phyloP scores from a whole-genome alignment of 2,113 vertebrate species.

The Setophaga kirtlandii region DNA sequence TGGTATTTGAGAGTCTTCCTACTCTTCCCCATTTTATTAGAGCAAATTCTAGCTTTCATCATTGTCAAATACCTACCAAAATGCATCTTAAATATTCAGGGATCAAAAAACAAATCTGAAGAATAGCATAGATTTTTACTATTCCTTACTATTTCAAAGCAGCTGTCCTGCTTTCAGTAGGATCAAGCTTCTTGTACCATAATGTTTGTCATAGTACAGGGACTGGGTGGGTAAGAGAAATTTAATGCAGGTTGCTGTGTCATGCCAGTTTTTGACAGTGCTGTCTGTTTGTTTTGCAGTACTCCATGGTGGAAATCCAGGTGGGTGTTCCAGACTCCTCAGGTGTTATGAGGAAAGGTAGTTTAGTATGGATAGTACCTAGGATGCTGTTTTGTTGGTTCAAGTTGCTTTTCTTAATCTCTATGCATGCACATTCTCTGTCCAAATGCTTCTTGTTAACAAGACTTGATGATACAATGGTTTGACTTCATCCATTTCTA shows the following conservation, averaged over 20 bases:
- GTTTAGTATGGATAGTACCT: background rate
- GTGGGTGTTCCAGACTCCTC: conserved; percentile 15
- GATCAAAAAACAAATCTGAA: background rate
- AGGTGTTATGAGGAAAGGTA: background rate
- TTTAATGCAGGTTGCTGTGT: background rate
- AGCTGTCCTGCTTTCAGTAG: background rate
- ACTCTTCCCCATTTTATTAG: background rate
- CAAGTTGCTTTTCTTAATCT: background rate
- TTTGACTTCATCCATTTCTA: background rate
- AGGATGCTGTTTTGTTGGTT: background rate
- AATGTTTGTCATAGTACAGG: background rate
- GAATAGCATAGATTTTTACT: background rate
- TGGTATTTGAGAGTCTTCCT: background rate
- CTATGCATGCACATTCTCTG: background rate
- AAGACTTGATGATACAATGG: background rate
- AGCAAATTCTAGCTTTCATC: background rate
- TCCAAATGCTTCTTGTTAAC: background rate
- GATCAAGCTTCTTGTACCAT: background rate
- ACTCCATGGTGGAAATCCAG: conserved; percentile 50
- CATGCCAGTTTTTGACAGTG: background rate
- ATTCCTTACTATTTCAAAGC: background rate
- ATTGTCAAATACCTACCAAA: background rate
- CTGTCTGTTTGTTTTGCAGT: conserved; percentile 56
- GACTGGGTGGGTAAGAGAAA: background rate
- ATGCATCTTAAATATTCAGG: background rate